Evolutionary conservation across 2,113 vertebrate species (phyloP).

Genomic region (Sylvietta virens): DNA sequence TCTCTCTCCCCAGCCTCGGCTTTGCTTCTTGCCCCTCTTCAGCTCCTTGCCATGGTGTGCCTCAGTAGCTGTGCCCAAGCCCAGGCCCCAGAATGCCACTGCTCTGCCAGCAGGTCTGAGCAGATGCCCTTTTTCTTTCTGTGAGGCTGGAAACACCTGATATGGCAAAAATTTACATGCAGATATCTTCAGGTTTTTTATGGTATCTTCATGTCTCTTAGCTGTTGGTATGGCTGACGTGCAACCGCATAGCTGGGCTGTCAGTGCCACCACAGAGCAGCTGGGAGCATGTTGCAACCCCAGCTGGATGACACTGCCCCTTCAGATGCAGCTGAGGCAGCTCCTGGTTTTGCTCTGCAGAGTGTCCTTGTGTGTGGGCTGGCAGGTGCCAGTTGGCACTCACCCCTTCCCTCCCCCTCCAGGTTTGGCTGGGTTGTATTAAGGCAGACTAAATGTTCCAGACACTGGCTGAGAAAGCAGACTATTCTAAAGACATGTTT

Average conservation of each 20-base stretch:
- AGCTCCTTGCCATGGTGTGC: neutral
- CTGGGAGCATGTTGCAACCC: neutral
- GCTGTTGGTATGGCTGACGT: neutral
- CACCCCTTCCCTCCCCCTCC: neutral
- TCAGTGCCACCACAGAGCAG: neutral
- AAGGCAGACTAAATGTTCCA: neutral
- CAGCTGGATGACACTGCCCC: neutral
- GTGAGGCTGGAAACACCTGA: neutral
- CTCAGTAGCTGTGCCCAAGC: neutral
- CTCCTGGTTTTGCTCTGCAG: neutral
- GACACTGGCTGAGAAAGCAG: neutral
- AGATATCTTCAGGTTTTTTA: neutral
- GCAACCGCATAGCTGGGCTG: neutral
- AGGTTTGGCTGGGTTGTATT: neutral
- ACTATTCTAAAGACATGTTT: neutral
- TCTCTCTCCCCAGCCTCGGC: neutral
- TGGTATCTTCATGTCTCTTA: neutral
- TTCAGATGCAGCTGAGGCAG: neutral
- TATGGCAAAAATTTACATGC: neutral
- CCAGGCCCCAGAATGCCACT: neutral
- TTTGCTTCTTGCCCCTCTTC: neutral
- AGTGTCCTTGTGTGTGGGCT: neutral
- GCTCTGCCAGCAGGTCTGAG: neutral
- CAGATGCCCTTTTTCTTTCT: neutral
- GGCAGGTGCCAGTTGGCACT: neutral